Evolutionary conservation across 1,140 invertebrate species (phyloP), one percentile per base, ranked within the genome.

Genomic region (Mesaphorura yosii): DNA sequence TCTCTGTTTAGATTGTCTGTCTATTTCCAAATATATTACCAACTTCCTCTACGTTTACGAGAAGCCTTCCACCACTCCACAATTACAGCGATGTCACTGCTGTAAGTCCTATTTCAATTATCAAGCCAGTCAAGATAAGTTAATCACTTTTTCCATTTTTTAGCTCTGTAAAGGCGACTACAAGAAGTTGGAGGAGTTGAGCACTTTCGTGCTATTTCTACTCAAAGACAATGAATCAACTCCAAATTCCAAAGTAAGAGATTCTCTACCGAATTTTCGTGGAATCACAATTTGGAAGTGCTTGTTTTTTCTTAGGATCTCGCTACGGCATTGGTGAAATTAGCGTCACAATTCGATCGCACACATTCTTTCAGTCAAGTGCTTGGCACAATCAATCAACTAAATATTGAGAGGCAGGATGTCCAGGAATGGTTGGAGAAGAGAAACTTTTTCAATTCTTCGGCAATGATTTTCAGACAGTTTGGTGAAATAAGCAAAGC

Each of bases 1-100:
- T n/a, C n/a, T n/a, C n/a, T n/a, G n/a, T n/a, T n/a, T n/a, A n/a
- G n/a, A n/a, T n/a, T n/a, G n/a, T n/a, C 2, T 51, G 53, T 28
- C 38, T 58, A 15, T 58, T 61, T 53, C 59, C 55, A 22, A 39
- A 20, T 17, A 50, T 61, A 31, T 31, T 60, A n/a, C 58, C 58
- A 4, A 22, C 46, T n/a, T 45, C 27, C 1, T 53, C 58, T 25
- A 57, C 50, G 17, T 60, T 60, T 22, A 57, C 47, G 2, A 48
- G 53, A 17, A 53, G 38, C 41, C 22, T 56, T 15, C 58, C 58
- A 4, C 47, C 54, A 1, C 41, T 57, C 27, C 58, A 60, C 26
- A 49, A 51, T 48, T 60, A 45, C 22, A 20, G 40, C 7, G 54
- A 60, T 47, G 31, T 57, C 17, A 41, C 42, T 27, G 37, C 53